phyloP scores from a whole-genome alignment of 2,113 vertebrate species.

The Pyxicephalus adspersus region DNA sequence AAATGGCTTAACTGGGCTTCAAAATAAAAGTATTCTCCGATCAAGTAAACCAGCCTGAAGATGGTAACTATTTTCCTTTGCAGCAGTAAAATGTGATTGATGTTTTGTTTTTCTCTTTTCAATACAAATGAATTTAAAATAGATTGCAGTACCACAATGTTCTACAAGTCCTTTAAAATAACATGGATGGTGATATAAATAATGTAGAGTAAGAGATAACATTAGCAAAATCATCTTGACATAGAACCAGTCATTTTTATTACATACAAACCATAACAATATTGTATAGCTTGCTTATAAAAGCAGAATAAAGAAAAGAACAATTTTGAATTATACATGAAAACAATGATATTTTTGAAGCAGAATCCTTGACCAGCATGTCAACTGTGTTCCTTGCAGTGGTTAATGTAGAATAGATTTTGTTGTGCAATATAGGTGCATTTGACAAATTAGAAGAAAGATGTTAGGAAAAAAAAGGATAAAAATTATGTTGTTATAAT shows the following conservation, averaged over 20 bases:
- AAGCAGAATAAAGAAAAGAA: neutral
- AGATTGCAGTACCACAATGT: slow-evolving; percentile 18
- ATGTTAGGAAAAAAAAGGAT: too few species aligned
- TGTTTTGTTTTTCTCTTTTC: slow-evolving; percentile 30
- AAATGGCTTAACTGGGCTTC: too few species aligned
- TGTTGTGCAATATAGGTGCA: too few species aligned
- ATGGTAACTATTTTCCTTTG: neutral
- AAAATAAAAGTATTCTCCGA: too few species aligned
- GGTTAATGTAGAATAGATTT: too few species aligned
- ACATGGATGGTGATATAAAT: slow-evolving; percentile 36
- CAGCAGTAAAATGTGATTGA: neutral
- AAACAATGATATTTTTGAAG: neutral
- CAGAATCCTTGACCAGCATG: too few species aligned
- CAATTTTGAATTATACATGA: neutral
- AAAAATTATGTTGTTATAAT: too few species aligned
- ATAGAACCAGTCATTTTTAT: slow-evolving; percentile 14
- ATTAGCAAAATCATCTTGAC: slow-evolving; percentile 38
- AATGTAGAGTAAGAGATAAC: slow-evolving; percentile 28
- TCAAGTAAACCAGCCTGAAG: neutral
- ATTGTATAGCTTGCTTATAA: neutral
- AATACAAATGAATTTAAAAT: slow-evolving; percentile 42
- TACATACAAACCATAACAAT: neutral
- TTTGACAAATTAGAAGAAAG: too few species aligned
- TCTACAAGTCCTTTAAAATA: slow-evolving; percentile 8
- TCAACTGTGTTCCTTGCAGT: too few species aligned